These are phyloP conservation scores for Lochmaea capreae DNA, from an alignment of 2,888 invertebrate genomes.

Conservation along the genomic window DNA sequence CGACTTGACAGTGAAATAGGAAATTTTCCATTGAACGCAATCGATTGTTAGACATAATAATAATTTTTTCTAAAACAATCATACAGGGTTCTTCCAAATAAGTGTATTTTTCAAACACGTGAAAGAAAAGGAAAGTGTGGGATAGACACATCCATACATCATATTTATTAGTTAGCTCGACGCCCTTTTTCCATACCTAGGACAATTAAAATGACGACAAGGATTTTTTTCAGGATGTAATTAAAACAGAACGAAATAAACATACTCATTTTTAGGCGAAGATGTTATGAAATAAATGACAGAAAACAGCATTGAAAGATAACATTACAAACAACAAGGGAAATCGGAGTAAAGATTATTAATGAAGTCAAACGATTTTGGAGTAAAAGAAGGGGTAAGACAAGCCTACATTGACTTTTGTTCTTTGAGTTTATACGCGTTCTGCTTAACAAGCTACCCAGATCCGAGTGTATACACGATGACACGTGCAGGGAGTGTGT, in stretches of 20 bases:
- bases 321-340: no score
- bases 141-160: neutral
- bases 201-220: constrained; percentile 36
- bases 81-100: no score
- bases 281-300: neutral
- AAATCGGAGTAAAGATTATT: no score
- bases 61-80: neutral
- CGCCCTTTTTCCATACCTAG: constrained; percentile 29
- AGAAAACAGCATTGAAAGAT: no score
- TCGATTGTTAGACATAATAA: neutral
- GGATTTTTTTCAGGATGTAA: constrained; percentile 13
- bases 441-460: neutral
- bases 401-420: no score
- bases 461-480: neutral
- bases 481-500: neutral
- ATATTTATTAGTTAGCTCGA: constrained; percentile 25
- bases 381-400: no score
- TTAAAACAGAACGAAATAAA: constrained; percentile 23
- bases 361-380: no score
- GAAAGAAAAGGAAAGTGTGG: no score
- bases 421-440: no score
- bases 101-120: no score
- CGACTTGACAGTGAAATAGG: neutral
- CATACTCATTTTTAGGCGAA: neutral
- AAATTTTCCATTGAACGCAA: no score